Base-by-base conservation (phyloP, 2,888 invertebrate genomes). In the Ornithoptera priamus region DNA sequence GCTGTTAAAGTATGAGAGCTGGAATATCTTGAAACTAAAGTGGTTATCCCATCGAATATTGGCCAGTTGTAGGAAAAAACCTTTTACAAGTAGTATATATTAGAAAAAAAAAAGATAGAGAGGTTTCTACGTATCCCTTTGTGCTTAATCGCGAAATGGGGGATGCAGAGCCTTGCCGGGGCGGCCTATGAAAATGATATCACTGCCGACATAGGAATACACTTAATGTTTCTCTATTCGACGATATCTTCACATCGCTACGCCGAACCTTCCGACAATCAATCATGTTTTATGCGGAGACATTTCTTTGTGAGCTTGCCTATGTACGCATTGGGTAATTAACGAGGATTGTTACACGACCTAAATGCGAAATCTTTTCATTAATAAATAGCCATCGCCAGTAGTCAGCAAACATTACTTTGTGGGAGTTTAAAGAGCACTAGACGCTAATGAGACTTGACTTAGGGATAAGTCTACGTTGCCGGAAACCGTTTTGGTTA, bases 121-220 rank as follows among this genome's bases (percentile, higher is more conserved):
- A n/a, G 18, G 53, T 53, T 85, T 90, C 89, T 68, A 81, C 39
- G 22, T 2, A 70, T 74, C 74, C 75, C 71, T n/a, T 65, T 88
- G 77, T 85, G 68, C 82, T 65, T 72, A 79, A 79, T 79, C 78
- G 75, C 77, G 80, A 76, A 79, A 80, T 84, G 86, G 53, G 89
- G 87, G 85, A 82, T 86, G 84, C 82, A 84, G 80, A 80, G 82
- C 85, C 82, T 85, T 81, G 83, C 80, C 81, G 81, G 79, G 80
- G 75, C 74, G 82, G 85, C 81, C 85, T 87, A 90, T 89, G 88
- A 90, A 89, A 90, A 90, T 88, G 90, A 91, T 90, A 90, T 89
- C 89, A 89, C 84, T 74, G 74, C 76, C 81, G 82, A 90, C 90
- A 89, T 85, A 89, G 88, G 85, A 90, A 90, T 87, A 90, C 89